These are phyloP conservation scores for Halotydeus destructor DNA, from an alignment of 1,140 invertebrate species.

Conservation along the genomic window DNA sequence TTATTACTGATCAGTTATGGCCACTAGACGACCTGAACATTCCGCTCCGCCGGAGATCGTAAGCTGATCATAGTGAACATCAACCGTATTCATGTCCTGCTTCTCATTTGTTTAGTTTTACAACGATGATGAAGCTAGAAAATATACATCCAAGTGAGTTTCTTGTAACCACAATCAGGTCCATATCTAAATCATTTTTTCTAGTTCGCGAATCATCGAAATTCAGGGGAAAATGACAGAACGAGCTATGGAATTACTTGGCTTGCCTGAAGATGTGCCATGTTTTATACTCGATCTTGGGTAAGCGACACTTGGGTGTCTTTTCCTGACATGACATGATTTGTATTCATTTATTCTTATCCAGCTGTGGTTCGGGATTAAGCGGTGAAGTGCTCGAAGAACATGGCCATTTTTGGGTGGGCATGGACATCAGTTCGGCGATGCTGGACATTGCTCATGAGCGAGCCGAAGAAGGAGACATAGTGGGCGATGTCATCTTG, in stretches of 20 bases:
- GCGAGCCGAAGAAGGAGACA: conserved; percentile 70
- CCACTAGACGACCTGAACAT: conserved; percentile 56
- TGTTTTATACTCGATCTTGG: conserved; percentile 80
- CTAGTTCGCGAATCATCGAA: conserved; percentile 80
- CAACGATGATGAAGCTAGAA: conserved; percentile 77
- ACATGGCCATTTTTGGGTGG: conserved; percentile 77
- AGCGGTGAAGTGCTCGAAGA: conserved; percentile 83
- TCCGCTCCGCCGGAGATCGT: conserved; percentile 80
- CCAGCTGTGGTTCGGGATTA: conserved; percentile 76
- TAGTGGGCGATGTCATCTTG: conserved; percentile 60
- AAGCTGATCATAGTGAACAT: conserved; percentile 32
- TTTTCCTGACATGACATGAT: conserved; percentile 1
- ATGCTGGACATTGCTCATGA: conserved; percentile 89
- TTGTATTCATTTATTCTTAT: conserved; percentile 12
- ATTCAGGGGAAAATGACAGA: conserved; percentile 88
- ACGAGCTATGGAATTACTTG: conserved; percentile 73
- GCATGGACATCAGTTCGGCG: conserved; percentile 74
- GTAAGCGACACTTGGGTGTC: conserved; percentile 16
- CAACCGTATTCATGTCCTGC: conserved; percentile 14
- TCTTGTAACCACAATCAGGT: conserved; percentile 6
- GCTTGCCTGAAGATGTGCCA: conserved; percentile 47
- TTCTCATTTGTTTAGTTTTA: conserved; percentile 50
- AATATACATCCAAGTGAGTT: conserved; percentile 83
- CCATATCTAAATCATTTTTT: conserved; percentile 23
- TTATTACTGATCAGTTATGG: neutral